phyloP scores from a whole-genome alignment of 2,113 vertebrate species.

The Promerops cafer region DNA sequence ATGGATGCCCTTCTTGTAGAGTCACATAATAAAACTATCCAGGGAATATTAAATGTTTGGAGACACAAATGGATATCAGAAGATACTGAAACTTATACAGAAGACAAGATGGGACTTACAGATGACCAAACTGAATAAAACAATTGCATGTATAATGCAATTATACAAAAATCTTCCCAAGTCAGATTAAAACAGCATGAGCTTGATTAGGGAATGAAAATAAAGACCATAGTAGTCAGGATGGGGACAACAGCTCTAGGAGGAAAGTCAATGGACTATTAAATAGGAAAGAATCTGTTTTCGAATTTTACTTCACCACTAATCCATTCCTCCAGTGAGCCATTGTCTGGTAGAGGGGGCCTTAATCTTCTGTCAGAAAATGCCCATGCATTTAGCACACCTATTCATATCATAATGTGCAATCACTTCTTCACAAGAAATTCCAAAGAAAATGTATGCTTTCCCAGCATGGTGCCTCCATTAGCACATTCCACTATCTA shows the following conservation, averaged over 20 bases:
- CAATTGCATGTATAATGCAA: not conserved
- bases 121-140: not conserved
- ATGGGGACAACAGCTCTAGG: slow-evolving; percentile 46
- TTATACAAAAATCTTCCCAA: not conserved
- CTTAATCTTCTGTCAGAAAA: slow-evolving; percentile 68
- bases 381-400: slow-evolving; percentile 50
- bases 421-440: slow-evolving; percentile 63
- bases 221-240: slow-evolving; percentile 43
- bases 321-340: slow-evolving; percentile 70
- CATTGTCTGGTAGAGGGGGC: slow-evolving; percentile 52
- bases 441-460: slow-evolving; percentile 60
- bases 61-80: not conserved
- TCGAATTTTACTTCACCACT: slow-evolving; percentile 78
- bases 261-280: slow-evolving; percentile 86
- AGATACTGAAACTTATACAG: not conserved
- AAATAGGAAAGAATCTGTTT: slow-evolving; percentile 89
- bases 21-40: not conserved
- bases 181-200: slow-evolving; percentile 62
- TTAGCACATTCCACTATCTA: slow-evolving; percentile 64
- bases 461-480: slow-evolving; percentile 69
- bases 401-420: slow-evolving; percentile 66
- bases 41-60: not conserved
- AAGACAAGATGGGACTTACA: not conserved
- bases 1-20: not conserved
- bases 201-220: slow-evolving; percentile 66